Conservation (phyloP, 1,140 invertebrate species). For the Drosophila sechellia region DNA sequence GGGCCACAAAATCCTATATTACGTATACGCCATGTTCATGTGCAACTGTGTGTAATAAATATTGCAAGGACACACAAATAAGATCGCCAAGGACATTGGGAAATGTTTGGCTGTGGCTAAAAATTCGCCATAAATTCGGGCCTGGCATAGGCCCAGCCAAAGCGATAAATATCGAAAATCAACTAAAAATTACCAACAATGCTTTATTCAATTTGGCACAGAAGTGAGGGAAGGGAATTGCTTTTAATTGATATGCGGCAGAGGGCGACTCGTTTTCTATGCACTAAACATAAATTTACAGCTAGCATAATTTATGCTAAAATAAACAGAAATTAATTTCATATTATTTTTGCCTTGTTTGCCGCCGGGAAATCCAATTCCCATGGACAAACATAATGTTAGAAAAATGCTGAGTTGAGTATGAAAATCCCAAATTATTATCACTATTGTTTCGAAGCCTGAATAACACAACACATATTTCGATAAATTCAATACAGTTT, state of each 20-base stretch:
- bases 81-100: slow-evolving; percentile 63
- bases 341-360: slow-evolving; percentile 50
- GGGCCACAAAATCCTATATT: slow-evolving; percentile 63
- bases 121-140: slow-evolving; percentile 56
- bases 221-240: slow-evolving; percentile 27
- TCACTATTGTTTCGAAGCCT: slow-evolving; percentile 46
- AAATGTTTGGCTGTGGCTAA: slow-evolving; percentile 56
- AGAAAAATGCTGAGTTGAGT: slow-evolving; percentile 26
- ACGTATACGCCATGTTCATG: slow-evolving; percentile 62
- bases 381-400: slow-evolving; percentile 27
- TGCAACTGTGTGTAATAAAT: slow-evolving; percentile 65
- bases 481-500: slow-evolving; percentile 14
- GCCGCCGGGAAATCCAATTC: slow-evolving; percentile 25
- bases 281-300: slow-evolving; percentile 50
- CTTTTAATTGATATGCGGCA: slow-evolving; percentile 69
- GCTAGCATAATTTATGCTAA: slow-evolving; percentile 64
- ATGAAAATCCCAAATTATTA: slow-evolving; percentile 37
- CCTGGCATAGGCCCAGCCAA: slow-evolving; percentile 38
- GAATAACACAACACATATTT: slow-evolving; percentile 30
- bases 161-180: slow-evolving; percentile 63
- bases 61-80: slow-evolving; percentile 48
- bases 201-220: slow-evolving; percentile 55
- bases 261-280: slow-evolving; percentile 19
- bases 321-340: slow-evolving; percentile 78
- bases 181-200: slow-evolving; percentile 37